phyloP scores from a whole-genome alignment of 2,113 vertebrate genomes.

The Urocitellus parryii region DNA sequence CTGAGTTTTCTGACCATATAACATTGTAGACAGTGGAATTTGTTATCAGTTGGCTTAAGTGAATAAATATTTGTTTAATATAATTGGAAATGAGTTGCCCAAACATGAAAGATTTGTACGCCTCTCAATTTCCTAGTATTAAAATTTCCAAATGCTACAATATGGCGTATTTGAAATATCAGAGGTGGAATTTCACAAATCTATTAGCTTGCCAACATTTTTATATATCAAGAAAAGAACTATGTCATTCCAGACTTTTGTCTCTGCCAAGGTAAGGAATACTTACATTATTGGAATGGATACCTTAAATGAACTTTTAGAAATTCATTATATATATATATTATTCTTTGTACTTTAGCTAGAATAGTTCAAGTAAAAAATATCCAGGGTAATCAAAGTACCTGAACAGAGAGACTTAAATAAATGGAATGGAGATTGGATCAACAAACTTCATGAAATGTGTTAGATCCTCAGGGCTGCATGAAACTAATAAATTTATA shows the following conservation, averaged over 20 bases:
- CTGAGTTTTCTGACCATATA: not conserved
- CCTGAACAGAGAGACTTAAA: not conserved
- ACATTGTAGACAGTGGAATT: not conserved
- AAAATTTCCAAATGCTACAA: not conserved
- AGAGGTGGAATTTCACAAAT: slow-evolving; percentile 37
- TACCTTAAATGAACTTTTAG: not conserved
- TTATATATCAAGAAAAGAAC: slow-evolving; percentile 1
- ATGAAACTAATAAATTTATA: not conserved
- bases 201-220: slow-evolving; percentile 12
- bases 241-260: not conserved
- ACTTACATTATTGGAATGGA: not conserved
- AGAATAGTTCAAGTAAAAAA: not conserved
- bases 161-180: not conserved
- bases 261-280: slow-evolving; percentile 14
- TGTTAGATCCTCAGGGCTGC: not conserved
- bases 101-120: not conserved
- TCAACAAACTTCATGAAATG: not conserved
- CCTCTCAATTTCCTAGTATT: slow-evolving; percentile 8
- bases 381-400: not conserved
- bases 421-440: not conserved
- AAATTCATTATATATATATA: not conserved
- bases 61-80: slow-evolving; percentile 70
- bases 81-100: slow-evolving; percentile 53
- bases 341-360: not conserved
- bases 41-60: slow-evolving; percentile 38